phyloP scores from a whole-genome alignment of 2,113 vertebrate species.

The Pangasianodon gigas region DNA sequence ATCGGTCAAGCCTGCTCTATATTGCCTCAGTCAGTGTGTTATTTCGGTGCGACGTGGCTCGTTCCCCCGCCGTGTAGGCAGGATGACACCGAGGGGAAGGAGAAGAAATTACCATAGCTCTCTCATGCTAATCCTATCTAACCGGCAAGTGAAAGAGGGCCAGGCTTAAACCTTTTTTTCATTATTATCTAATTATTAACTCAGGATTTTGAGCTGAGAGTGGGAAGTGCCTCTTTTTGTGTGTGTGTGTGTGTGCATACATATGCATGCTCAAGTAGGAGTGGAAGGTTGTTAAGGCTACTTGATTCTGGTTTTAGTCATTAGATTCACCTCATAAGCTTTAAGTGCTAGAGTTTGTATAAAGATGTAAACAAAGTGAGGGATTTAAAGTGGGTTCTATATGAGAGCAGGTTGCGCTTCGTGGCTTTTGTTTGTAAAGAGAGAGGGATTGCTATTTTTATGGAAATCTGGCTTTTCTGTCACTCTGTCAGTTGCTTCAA shows the following conservation, averaged over 20 bases:
- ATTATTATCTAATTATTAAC: constrained; percentile 76
- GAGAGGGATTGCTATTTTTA: neutral
- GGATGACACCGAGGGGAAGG: constrained; percentile 53
- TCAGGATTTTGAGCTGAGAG: constrained; percentile 59
- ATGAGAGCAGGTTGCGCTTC: neutral
- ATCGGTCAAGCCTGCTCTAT: constrained; percentile 25
- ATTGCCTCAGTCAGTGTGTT: constrained; percentile 30
- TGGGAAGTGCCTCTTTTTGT: constrained; percentile 31
- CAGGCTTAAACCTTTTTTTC: constrained; percentile 67
- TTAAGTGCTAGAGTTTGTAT: constrained; percentile 49
- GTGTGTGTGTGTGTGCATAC: constrained; percentile 38
- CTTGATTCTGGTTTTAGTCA: constrained; percentile 57
- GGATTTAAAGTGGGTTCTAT: neutral
- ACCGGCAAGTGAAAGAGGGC: constrained; percentile 64
- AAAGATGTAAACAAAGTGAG: constrained; percentile 20
- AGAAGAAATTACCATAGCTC: constrained; percentile 67
- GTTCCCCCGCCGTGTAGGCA: constrained; percentile 37
- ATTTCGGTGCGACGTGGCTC: constrained; percentile 42
- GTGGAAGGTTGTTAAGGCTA: constrained; percentile 51
- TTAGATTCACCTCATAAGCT: constrained; percentile 54
- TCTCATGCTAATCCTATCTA: constrained; percentile 69
- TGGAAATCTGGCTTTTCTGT: constrained; percentile 8
- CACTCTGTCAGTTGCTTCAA: neutral
- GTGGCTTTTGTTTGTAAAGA: neutral
- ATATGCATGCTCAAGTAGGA: constrained; percentile 57